These are phyloP conservation scores for Astropecten irregularis DNA, from an alignment of 53 echinoderm and acorn worm species.

Conservation along the genomic window DNA sequence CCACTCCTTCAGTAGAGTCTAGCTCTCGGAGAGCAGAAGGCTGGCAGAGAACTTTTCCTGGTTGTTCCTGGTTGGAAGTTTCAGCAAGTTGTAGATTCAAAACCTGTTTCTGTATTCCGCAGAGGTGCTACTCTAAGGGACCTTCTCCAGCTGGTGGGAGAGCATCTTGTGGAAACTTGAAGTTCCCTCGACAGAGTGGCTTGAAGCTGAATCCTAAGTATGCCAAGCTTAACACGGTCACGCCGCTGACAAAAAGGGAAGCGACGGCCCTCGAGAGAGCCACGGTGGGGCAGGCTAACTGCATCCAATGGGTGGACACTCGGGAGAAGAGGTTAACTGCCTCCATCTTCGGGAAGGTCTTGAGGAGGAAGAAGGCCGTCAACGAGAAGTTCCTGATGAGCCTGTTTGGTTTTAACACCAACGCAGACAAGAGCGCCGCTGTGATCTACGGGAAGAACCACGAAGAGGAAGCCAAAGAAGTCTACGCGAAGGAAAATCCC, in stretches of 20 bases:
- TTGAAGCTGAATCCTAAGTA: neutral
- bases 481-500: neutral
- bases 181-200: neutral
- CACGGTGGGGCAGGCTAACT: neutral
- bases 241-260: neutral
- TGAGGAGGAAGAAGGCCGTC: slow-evolving; percentile 1
- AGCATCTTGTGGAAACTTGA: neutral
- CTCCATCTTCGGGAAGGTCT: neutral
- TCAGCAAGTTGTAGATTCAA: too few species aligned
- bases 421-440: neutral
- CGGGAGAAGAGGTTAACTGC: neutral
- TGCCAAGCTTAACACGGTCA: neutral
- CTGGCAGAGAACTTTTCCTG: too few species aligned
- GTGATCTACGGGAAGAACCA: neutral
- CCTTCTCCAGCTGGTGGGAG: neutral
- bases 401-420: neutral
- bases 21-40: too few species aligned
- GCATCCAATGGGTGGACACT: neutral
- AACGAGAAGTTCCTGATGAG: neutral
- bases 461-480: neutral
- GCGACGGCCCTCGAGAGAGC: neutral
- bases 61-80: too few species aligned
- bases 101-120: neutral
- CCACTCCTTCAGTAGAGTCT: too few species aligned
- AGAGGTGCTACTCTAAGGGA: neutral